Evolutionary conservation across 2,888 invertebrate genomes (phyloP).

Genomic region (Leptinotarsa peninsularis): DNA sequence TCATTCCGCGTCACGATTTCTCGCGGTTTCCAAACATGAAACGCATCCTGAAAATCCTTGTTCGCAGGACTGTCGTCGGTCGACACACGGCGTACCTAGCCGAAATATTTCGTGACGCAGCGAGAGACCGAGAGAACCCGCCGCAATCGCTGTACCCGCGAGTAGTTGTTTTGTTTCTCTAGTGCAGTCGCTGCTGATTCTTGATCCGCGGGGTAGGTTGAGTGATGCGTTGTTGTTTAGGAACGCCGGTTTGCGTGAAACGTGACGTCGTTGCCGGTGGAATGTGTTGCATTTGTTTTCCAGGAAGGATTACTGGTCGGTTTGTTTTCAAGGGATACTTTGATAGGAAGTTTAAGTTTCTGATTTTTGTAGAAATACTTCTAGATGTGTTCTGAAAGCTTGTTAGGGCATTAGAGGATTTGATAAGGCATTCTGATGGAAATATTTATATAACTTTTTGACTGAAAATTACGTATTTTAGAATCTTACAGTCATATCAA

Average conservation of each 20-base stretch:
- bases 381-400: too few relatives aligned
- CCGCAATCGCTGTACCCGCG: constrained; percentile 17
- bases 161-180: constrained; percentile 36
- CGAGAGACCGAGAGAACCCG: constrained; percentile 20
- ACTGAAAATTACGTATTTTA: too few relatives aligned
- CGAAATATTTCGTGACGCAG: constrained; percentile 31
- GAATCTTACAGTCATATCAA: too few relatives aligned
- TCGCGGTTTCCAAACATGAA: neutral
- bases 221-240: constrained; percentile 3
- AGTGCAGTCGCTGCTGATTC: constrained; percentile 37
- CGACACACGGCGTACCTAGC: constrained; percentile 35
- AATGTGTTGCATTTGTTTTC: constrained; percentile 18
- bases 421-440: too few relatives aligned
- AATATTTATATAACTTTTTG: too few relatives aligned
- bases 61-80: constrained; percentile 3
- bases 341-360: neutral
- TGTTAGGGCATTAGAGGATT: too few relatives aligned
- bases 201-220: neutral
- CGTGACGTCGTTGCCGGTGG: neutral
- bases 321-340: neutral
- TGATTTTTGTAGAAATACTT: neutral
- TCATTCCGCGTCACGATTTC: constrained; percentile 11
- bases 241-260: neutral
- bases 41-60: constrained; percentile 12
- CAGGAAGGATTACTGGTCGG: neutral